A percentile compares a stretch with the other conserved stretches of the same genome.
These are phyloP conservation scores for Piliocolobus tephrosceles DNA, from an alignment of 2,113 vertebrate genomes.

Conservation along the genomic window DNA sequence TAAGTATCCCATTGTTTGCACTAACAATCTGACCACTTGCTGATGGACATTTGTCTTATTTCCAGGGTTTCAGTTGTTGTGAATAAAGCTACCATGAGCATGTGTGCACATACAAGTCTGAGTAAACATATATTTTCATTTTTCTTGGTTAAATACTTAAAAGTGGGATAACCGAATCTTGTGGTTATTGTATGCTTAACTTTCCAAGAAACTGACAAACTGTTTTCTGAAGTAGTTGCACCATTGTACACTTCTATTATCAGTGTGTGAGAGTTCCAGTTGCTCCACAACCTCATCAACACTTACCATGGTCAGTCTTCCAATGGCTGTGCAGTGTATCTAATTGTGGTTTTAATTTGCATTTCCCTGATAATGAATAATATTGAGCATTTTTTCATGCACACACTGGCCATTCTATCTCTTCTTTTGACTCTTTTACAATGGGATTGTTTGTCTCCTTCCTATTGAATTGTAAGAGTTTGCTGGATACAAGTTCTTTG, in stretches of 20 bases:
- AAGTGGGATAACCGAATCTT: background rate
- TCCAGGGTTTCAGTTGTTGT: background rate
- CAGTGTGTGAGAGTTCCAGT: background rate
- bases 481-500: background rate
- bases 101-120: background rate
- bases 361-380: background rate
- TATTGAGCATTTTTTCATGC: background rate
- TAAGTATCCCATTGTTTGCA: background rate
- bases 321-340: background rate
- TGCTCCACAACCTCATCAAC: background rate
- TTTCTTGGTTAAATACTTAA: background rate
- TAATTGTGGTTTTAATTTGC: background rate
- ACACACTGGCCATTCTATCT: background rate
- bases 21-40: background rate
- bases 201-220: background rate
- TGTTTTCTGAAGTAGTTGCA: background rate
- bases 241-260: too few relatives aligned
- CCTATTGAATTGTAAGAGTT: background rate
- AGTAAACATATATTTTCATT: background rate
- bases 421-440: background rate
- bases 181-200: background rate
- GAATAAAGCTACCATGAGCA: background rate
- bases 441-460: background rate
- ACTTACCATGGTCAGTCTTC: background rate
- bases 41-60: background rate